Evolutionary conservation across 2,888 invertebrate species (phyloP), one percentile per base, ranked within the genome.

Genomic region (Hemicrepidius hirtus): DNA sequence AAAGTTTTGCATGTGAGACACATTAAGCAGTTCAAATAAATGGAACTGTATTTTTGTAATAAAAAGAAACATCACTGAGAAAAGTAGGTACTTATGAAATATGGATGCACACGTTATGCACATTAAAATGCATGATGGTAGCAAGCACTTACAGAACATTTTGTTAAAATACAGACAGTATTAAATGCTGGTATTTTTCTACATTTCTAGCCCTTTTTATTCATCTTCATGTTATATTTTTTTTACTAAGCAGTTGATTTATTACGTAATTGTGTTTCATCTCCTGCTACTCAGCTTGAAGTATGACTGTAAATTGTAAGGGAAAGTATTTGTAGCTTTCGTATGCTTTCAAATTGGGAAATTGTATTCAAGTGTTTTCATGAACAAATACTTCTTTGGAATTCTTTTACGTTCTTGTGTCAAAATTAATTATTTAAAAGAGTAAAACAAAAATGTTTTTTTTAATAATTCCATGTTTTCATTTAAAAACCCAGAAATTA

Each of bases 81-180:
- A 13, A 44, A 18, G 16, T 44, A 18, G 16, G 44, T 18, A 20
- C 18, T 13, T 55, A 35, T 32, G 13, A 32, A n/a, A 55, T 13
- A 55, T 13, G 32, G 32, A 35, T 35, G 18, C 57, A 57, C 57
- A 57, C 5, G 12, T 50, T 50, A 50, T 32, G 57, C 57, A 57
- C 57, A 32, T 55, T 13, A 57, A 57, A 57, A 7, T 32, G 57
- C 57, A 57, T 57, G 57, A 12, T 57, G 4, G 57, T 57, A 57
- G 57, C 57, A 57, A n/a, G 37, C 37, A 57, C 37, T 2, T 37
- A n/a, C 28, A 0, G 4, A 28, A 16, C 20, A 37, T 35, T 55
- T 55, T 35, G 4, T 55, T 55, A 28, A 55, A 13, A n/a, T n/a
- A 10, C 40, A 28, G 28, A 28, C 28, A 3, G 7, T 32, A 32